Evolutionary conservation across 2,113 vertebrate genomes (phyloP).

Genomic region (human (Homo sapiens)): GRCh38 chr1:243632501-243633000

Average conservation of each 20-base stretch:
- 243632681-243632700: neutral
- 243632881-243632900: neutral
- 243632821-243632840: neutral
- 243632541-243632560: neutral
- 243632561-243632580: neutral
- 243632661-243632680: neutral
- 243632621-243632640: neutral
- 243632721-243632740: neutral
- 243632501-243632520: neutral
- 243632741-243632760: neutral
- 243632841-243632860: neutral
- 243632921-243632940: neutral
- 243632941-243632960: neutral
- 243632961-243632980: neutral
- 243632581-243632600: neutral
- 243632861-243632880: neutral
- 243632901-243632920: neutral
- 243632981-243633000: neutral
- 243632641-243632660: neutral
- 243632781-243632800: neutral
- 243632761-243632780: neutral
- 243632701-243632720: neutral
- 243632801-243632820: neutral
- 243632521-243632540: neutral
- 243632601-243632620: neutral